Evolutionary conservation across 2,113 vertebrate species (phyloP).

Genomic region (Cettia cetti): DNA sequence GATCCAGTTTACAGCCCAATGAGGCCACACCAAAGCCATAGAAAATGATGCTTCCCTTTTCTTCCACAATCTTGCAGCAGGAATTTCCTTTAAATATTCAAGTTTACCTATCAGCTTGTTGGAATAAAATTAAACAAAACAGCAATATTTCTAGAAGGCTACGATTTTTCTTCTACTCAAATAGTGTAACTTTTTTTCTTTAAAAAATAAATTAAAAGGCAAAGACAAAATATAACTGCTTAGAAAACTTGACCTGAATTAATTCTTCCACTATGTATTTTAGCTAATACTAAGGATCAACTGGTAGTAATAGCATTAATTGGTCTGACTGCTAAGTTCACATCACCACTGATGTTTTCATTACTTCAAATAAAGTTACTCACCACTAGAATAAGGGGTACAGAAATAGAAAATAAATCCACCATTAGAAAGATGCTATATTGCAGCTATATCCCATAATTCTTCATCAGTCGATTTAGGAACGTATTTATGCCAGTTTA

Average conservation of each 20-base stretch:
- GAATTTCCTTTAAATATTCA: neutral
- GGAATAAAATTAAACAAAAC: neutral
- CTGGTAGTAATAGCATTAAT: neutral
- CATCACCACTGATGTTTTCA: neutral
- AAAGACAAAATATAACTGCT: neutral
- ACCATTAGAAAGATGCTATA: neutral
- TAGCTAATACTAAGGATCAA: neutral
- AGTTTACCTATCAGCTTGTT: neutral
- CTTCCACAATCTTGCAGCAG: neutral
- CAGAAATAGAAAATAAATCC: neutral
- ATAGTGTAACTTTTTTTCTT: fast-evolving
- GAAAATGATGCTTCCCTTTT: neutral
- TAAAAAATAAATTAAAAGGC: neutral
- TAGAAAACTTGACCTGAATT: neutral
- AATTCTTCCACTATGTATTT: neutral
- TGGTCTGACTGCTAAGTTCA: neutral
- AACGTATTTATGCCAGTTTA: neutral
- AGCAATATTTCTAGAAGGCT: neutral
- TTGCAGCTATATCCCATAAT: neutral
- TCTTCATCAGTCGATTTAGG: neutral
- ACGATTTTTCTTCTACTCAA: neutral
- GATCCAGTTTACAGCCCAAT: neutral
- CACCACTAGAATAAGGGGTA: neutral
- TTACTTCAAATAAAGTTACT: neutral
- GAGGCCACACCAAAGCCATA: neutral